Evolutionary conservation across 2,797 vertebrate genomes (phyloP), one percentile per base, ranked within the genome.

Genomic region (Typhlichthys eigenmanni): DNA sequence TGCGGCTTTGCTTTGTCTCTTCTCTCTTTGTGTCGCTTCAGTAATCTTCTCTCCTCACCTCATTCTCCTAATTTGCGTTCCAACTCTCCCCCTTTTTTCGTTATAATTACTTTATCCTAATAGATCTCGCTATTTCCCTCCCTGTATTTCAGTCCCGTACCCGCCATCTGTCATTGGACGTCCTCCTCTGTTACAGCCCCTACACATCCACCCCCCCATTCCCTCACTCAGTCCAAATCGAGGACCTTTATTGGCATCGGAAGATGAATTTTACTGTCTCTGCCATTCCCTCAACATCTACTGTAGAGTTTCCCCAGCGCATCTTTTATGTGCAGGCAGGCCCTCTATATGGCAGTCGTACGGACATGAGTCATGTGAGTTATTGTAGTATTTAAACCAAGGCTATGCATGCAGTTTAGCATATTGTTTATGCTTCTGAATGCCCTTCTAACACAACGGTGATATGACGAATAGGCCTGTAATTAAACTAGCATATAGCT

Each of bases 181-280:
- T 79, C 80, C 75, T 72, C 74, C 76, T 60, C 64, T 61, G 61
- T 73, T 79, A 34, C 65, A 75, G 50, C 67, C 45, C 16, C 52
- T 3, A 29, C 45, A n/a, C 71, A 63, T 55, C 72, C 58, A 55
- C 77, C 81, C 76, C 80, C 85, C 84, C 84, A 9, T 38, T 71
- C 76, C 67, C 85, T 78, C 68, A 69, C 76, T 78, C 74, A 80
- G 85, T 85, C 72, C 76, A 87, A 87, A 85, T 84, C 70, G 61
- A 66, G 66, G 60, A 79, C 74, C 66, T 86, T 86, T 88, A 87
- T 87, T 89, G 86, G 82, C 85, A 76, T 87, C 73, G 84, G 80
- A 85, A 85, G 83, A 85, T 85, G 63, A 74, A 79, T 86, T 83
- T 82, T 63, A 82, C 76, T 69, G 76, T 77, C 68, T 79, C 34